These are phyloP conservation scores for Bemisia tabaci DNA, from an alignment of 1,140 invertebrate species.

Conservation along the genomic window DNA sequence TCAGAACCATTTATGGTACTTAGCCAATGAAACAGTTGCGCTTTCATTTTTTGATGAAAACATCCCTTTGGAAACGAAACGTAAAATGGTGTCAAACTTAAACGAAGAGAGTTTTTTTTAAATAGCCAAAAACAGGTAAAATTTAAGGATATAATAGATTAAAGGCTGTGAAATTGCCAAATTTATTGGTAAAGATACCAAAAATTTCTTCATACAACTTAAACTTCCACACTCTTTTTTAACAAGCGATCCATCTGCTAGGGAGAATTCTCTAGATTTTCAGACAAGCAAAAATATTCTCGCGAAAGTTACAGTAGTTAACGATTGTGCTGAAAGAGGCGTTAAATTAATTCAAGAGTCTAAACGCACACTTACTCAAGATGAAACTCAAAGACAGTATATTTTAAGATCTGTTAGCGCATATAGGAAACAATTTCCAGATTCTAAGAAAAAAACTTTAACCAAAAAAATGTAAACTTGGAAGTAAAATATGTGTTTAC, in stretches of 20 bases:
- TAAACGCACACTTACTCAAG: constrained; percentile 7
- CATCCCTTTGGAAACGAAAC: constrained; percentile 3
- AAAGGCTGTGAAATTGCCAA: too few relatives aligned
- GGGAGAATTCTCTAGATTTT: too few relatives aligned
- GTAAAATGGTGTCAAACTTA: not conserved
- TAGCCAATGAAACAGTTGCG: constrained; percentile 22
- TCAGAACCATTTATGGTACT: constrained; percentile 25
- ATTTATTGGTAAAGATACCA: not conserved
- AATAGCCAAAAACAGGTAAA: too few relatives aligned
- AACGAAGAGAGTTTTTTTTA: constrained; percentile 13
- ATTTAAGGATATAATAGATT: too few relatives aligned
- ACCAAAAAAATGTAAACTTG: too few relatives aligned
- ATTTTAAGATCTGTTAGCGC: too few relatives aligned
- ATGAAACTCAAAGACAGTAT: constrained; percentile 16
- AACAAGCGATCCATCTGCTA: too few relatives aligned
- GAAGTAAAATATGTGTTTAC: too few relatives aligned
- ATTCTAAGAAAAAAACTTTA: too few relatives aligned
- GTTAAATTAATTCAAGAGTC: constrained; percentile 16
- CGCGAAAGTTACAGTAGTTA: constrained; percentile 14
- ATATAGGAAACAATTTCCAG: too few relatives aligned
- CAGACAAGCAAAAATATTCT: too few relatives aligned
- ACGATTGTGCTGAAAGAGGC: constrained; percentile 14
- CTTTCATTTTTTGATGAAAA: constrained; percentile 17
- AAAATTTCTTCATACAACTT: constrained; percentile 2
- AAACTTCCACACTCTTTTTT: too few relatives aligned